Conservation (phyloP, 2,888 invertebrate species). For the Drosophila flavopinicola region DNA sequence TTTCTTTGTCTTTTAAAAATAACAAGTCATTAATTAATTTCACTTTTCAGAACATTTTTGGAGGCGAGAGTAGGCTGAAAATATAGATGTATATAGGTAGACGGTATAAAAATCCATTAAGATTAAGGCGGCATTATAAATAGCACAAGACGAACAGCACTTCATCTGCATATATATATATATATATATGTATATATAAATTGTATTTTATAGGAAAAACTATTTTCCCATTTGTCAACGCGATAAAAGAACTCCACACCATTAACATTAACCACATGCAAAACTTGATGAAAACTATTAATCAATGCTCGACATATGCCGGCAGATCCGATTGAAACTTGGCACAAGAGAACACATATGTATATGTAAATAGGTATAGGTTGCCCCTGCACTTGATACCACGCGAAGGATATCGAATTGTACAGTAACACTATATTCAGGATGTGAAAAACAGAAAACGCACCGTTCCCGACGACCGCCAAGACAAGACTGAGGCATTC, state of each 20-base stretch:
- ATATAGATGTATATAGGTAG: slow-evolving; percentile 50
- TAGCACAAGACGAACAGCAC: slow-evolving; percentile 48
- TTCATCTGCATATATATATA: slow-evolving; percentile 37
- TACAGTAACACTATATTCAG: slow-evolving; percentile 1
- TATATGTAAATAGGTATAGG: neutral
- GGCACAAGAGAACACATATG: slow-evolving; percentile 1
- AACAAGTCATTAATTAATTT: slow-evolving; percentile 55
- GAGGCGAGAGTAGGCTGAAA: slow-evolving; percentile 49
- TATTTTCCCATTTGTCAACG: slow-evolving; percentile 35
- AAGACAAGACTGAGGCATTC: slow-evolving; percentile 61
- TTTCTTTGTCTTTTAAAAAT: slow-evolving; percentile 44
- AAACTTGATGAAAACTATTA: slow-evolving; percentile 21
- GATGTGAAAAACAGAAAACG: slow-evolving; percentile 39
- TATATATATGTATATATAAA: slow-evolving; percentile 17
- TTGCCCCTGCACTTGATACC: slow-evolving; percentile 7
- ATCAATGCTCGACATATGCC: slow-evolving; percentile 14
- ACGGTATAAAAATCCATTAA: slow-evolving; percentile 58
- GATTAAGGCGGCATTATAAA: slow-evolving; percentile 69
- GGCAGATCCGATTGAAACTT: slow-evolving; percentile 6
- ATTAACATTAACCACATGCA: slow-evolving; percentile 12
- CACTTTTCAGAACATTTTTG: slow-evolving; percentile 36
- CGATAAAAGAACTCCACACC: slow-evolving; percentile 16
- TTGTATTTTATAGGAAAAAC: slow-evolving; percentile 8
- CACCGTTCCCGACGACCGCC: slow-evolving; percentile 70
- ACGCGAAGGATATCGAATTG: slow-evolving; percentile 22